Conservation (phyloP, 2,888 invertebrate species). For the Epirrhoe tristata region DNA sequence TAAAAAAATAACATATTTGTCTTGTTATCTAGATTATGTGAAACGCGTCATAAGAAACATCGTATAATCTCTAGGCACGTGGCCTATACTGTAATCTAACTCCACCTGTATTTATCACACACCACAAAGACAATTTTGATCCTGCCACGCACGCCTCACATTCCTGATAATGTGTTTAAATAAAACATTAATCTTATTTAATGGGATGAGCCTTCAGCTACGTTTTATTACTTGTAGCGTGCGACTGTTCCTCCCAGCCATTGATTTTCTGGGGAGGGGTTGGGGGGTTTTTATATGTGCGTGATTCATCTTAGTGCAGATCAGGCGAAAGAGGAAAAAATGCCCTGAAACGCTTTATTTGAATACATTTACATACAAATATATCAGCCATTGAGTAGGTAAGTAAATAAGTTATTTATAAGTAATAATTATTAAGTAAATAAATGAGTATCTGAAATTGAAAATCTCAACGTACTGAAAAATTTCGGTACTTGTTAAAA, state of each 20-base stretch:
- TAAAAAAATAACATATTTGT: too few species aligned
- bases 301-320: background rate
- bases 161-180: slow-evolving; percentile 48
- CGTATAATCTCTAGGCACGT: background rate
- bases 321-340: background rate
- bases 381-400: too few species aligned
- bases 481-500: too few species aligned
- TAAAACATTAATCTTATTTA: slow-evolving; percentile 63
- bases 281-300: background rate
- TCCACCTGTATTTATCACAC: slow-evolving; percentile 10
- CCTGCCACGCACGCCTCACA: slow-evolving; percentile 45
- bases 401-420: too few species aligned
- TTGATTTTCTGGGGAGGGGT: slow-evolving; percentile 14
- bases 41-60: background rate
- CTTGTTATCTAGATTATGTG: background rate
- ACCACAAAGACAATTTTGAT: slow-evolving; percentile 44
- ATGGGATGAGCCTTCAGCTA: slow-evolving; percentile 48
- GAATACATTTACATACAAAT: too few species aligned
- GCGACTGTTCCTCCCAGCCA: slow-evolving; percentile 9
- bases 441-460: too few species aligned
- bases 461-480: too few species aligned
- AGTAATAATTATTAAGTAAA: too few species aligned
- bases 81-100: slow-evolving; percentile 2
- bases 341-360: background rate
- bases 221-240: slow-evolving; percentile 24